A percentile compares a stretch with the other conserved stretches of the same genome.
phyloP scores from a whole-genome alignment of 2,888 invertebrate genomes.

The Drosophila recens region DNA sequence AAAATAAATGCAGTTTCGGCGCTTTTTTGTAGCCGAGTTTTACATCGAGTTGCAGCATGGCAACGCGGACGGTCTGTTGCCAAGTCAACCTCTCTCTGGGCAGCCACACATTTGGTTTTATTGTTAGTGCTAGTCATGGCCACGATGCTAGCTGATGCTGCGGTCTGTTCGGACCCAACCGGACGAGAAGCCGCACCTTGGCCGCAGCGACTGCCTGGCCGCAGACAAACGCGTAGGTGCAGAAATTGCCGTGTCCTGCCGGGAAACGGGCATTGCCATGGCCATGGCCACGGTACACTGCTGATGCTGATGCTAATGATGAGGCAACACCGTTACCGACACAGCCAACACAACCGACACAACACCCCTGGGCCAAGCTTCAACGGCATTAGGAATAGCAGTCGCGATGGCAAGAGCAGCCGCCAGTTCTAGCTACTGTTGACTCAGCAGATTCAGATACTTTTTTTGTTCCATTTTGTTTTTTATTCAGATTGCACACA shows the following conservation, averaged over 20 bases:
- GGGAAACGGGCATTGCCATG: not conserved
- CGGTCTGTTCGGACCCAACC: slow-evolving; percentile 34
- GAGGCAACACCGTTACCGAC: slow-evolving; percentile 49
- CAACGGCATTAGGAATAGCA: slow-evolving; percentile 43
- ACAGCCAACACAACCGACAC: too few relatives aligned
- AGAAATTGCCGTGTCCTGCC: slow-evolving; percentile 29
- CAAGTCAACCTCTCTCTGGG: slow-evolving; percentile 38
- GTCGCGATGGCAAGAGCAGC: slow-evolving; percentile 20
- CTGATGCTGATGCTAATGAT: slow-evolving; percentile 70
- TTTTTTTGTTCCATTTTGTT: slow-evolving; percentile 13
- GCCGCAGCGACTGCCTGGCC: slow-evolving; percentile 69
- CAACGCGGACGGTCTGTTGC: slow-evolving; percentile 6
- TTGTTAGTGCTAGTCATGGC: slow-evolving; percentile 62
- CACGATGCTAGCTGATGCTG: slow-evolving; percentile 41
- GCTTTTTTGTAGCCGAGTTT: slow-evolving; percentile 51
- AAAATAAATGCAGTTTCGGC: slow-evolving; percentile 71
- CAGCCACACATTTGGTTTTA: slow-evolving; percentile 73
- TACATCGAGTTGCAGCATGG: slow-evolving; percentile 8
- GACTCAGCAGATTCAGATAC: slow-evolving; percentile 66
- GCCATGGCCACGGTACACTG: slow-evolving; percentile 4
- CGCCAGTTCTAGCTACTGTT: slow-evolving; percentile 53
- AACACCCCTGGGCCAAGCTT: slow-evolving; percentile 43
- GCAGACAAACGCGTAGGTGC: slow-evolving; percentile 78
- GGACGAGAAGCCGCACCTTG: slow-evolving; percentile 59
- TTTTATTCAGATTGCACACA: slow-evolving; percentile 39